Conservation (phyloP, 1,140 invertebrate species). For the Zaprionus ghesquierei region DNA sequence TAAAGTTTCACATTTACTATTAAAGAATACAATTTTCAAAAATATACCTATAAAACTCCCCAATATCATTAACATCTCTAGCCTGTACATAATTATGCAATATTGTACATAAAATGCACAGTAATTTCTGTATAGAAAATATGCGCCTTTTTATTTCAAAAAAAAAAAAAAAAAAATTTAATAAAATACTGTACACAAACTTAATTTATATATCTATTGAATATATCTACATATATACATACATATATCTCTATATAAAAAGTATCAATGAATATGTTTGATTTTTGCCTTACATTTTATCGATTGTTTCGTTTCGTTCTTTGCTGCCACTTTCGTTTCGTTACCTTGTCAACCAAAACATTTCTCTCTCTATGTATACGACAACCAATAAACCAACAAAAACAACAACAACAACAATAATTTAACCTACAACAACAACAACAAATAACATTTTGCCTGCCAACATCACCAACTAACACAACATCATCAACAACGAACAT, state of each 20-base stretch:
- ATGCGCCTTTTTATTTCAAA: neutral
- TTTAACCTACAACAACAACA: slow-evolving; percentile 31
- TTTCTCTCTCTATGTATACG: slow-evolving; percentile 51
- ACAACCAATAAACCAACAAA: slow-evolving; percentile 38
- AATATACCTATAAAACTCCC: neutral
- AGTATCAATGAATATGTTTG: slow-evolving; percentile 51
- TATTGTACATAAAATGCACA: slow-evolving; percentile 3
- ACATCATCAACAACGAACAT: slow-evolving; percentile 19
- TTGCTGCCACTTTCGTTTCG: slow-evolving; percentile 61
- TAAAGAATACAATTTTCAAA: neutral
- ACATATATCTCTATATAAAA: neutral
- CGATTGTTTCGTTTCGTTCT: slow-evolving; percentile 61
- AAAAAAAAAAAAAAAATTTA: no score
- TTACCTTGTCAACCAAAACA: slow-evolving; percentile 61
- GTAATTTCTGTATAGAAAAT: slow-evolving; percentile 4
- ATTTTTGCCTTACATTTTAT: slow-evolving; percentile 54
- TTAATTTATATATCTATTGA: neutral
- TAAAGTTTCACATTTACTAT: no score
- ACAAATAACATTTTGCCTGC: slow-evolving; percentile 26
- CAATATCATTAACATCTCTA: neutral
- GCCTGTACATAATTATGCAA: neutral
- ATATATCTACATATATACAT: neutral
- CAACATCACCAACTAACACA: slow-evolving; percentile 37
- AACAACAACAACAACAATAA: slow-evolving; percentile 21
- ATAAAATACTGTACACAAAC: no score